Conservation (phyloP, 1,140 invertebrate genomes). For the Diorhabda elongata region DNA sequence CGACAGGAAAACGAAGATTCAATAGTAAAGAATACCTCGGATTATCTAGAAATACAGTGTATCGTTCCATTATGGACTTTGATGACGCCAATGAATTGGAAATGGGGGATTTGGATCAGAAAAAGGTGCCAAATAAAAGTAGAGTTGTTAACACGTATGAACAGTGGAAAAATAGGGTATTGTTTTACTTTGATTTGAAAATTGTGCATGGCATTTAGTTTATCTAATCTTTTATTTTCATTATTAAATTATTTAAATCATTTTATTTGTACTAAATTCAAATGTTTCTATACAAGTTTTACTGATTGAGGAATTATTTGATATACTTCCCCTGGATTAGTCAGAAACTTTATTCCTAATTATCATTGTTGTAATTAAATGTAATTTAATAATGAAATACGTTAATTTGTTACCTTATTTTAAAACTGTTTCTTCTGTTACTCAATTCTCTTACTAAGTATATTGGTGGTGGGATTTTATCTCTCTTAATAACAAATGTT, state of each 20-base stretch:
- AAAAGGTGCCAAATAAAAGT: conserved; percentile 43
- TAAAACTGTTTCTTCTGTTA: conserved; percentile 29
- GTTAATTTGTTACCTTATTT: conserved; percentile 31
- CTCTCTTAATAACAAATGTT: neutral
- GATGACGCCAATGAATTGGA: conserved; percentile 37
- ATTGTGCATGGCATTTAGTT: conserved; percentile 1
- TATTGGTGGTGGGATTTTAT: conserved; percentile 3
- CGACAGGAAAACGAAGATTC: conserved; percentile 26
- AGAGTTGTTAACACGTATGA: conserved; percentile 44
- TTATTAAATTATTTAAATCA: conserved; percentile 18
- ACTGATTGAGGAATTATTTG: too few relatives aligned
- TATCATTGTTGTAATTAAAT: neutral
- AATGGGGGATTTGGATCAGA: conserved; percentile 28
- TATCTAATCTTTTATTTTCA: conserved; percentile 10
- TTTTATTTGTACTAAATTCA: conserved; percentile 10
- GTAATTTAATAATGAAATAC: conserved; percentile 5
- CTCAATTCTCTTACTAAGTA: neutral
- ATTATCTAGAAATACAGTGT: conserved; percentile 46
- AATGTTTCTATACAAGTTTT: too few relatives aligned
- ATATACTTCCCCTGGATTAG: too few relatives aligned
- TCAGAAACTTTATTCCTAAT: neutral
- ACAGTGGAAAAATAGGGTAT: conserved; percentile 50
- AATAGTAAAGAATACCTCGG: conserved; percentile 41
- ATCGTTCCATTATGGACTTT: conserved; percentile 45
- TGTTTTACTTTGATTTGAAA: conserved; percentile 19